Conservation (phyloP, 2,113 vertebrate species). For the Polypterus senegalus region DNA sequence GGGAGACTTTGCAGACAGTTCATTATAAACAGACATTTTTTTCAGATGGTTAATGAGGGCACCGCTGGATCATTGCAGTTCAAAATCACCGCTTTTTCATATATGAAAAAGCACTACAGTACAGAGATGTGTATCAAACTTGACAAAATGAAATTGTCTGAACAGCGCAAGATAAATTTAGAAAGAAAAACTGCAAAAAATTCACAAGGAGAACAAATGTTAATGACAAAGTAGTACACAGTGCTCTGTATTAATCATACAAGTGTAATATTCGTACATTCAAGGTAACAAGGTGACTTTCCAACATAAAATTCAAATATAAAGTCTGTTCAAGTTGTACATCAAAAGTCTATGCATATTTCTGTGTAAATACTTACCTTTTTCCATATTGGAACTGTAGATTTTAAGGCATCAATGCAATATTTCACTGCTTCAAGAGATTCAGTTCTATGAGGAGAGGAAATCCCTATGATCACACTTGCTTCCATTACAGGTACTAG, state of each 20-base stretch:
- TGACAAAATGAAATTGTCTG: too few relatives aligned
- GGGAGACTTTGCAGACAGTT: too few relatives aligned
- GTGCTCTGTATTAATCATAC: neutral
- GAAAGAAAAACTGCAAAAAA: too few relatives aligned
- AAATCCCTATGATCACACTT: conserved; percentile 74
- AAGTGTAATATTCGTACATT: neutral
- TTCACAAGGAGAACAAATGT: too few relatives aligned
- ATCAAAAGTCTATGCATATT: neutral
- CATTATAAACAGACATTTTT: too few relatives aligned
- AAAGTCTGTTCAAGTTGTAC: neutral
- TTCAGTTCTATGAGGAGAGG: conserved; percentile 72
- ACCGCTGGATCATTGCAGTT: too few relatives aligned
- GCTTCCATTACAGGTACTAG: conserved; percentile 76
- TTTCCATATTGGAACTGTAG: conserved; percentile 80
- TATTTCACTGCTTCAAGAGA: conserved; percentile 69
- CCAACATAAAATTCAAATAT: neutral
- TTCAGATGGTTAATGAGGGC: too few relatives aligned
- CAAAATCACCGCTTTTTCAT: too few relatives aligned
- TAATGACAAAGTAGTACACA: neutral
- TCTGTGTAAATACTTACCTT: conserved; percentile 47
- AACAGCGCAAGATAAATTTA: too few relatives aligned
- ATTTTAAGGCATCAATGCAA: conserved; percentile 71
- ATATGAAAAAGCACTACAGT: too few relatives aligned
- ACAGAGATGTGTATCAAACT: too few relatives aligned
- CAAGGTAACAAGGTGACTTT: neutral